Conservation (phyloP, 2,113 vertebrate species). For the Aphyosemion australe region DNA sequence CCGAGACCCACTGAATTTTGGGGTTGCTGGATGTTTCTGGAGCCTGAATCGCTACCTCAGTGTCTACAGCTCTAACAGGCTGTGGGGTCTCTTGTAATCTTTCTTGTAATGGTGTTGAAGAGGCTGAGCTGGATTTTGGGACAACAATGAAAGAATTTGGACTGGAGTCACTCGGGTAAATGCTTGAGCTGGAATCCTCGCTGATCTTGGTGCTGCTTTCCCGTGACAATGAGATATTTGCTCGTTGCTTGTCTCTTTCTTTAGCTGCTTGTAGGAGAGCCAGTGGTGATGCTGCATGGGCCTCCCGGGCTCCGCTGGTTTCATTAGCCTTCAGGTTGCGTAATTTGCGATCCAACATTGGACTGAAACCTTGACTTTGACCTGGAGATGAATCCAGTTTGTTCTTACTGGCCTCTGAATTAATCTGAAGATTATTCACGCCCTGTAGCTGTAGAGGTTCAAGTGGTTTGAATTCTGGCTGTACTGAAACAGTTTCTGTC, state of each 20-base stretch:
- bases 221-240: conserved; percentile 34
- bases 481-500: conserved; percentile 12
- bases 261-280: conserved; percentile 89
- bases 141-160: conserved; percentile 80
- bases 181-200: conserved; percentile 47
- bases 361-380: conserved; percentile 54
- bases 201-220: conserved; percentile 60
- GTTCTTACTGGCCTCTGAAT: conserved; percentile 30
- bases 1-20: neutral
- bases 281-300: conserved; percentile 81
- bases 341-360: conserved; percentile 68
- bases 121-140: conserved; percentile 60
- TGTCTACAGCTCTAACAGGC: conserved; percentile 3
- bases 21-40: conserved; percentile 21
- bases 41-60: conserved; percentile 6
- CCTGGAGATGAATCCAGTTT: conserved; percentile 25
- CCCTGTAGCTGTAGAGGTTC: conserved; percentile 1
- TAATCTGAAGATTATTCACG: neutral
- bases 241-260: conserved; percentile 84
- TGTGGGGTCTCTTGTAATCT: conserved; percentile 23
- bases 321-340: conserved; percentile 74
- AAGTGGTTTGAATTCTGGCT: conserved; percentile 31
- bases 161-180: conserved; percentile 72
- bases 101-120: conserved; percentile 27
- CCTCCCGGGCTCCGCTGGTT: conserved; percentile 37